A percentile compares a stretch with the other conserved stretches of the same genome.
phyloP scores from a whole-genome alignment of 2,113 vertebrate species.

The Sylvietta virens region DNA sequence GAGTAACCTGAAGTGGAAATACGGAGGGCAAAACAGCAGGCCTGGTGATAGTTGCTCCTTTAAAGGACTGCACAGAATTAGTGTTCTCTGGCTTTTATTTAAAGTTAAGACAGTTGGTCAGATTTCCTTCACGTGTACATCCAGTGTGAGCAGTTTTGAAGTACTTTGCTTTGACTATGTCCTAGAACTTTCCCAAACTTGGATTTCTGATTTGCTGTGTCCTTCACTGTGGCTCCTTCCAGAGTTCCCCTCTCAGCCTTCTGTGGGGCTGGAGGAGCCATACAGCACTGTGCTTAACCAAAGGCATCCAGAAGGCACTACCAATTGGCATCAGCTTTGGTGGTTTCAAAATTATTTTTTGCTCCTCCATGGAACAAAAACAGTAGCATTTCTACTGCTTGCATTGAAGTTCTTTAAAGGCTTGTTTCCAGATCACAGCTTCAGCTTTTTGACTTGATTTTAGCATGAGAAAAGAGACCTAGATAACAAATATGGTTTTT shows the following conservation, averaged over 20 bases:
- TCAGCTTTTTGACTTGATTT: background rate
- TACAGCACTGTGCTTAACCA: background rate
- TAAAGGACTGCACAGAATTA: background rate
- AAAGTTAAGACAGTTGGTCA: background rate
- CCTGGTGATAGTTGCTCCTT: background rate
- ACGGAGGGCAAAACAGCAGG: rapidly evolving
- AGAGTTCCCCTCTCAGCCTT: background rate
- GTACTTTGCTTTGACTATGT: background rate
- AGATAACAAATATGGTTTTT: background rate
- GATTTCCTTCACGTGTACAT: background rate
- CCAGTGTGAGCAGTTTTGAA: background rate
- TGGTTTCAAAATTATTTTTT: background rate
- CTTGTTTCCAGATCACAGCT: background rate
- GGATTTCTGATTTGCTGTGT: background rate
- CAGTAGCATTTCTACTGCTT: background rate
- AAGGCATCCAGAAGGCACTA: background rate
- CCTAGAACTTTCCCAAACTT: background rate
- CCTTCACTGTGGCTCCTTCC: background rate
- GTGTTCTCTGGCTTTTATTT: background rate
- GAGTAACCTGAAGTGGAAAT: background rate
- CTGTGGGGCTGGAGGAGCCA: rapidly evolving
- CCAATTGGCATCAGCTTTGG: background rate
- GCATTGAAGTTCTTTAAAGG: background rate
- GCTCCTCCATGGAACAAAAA: background rate
- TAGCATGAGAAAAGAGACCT: background rate